Percentiles rank a stretch among this genome's conserved stretches.
These are phyloP conservation scores for Sialis fuliginosa DNA, from an alignment of 2,888 invertebrate species.

Conservation along the genomic window DNA sequence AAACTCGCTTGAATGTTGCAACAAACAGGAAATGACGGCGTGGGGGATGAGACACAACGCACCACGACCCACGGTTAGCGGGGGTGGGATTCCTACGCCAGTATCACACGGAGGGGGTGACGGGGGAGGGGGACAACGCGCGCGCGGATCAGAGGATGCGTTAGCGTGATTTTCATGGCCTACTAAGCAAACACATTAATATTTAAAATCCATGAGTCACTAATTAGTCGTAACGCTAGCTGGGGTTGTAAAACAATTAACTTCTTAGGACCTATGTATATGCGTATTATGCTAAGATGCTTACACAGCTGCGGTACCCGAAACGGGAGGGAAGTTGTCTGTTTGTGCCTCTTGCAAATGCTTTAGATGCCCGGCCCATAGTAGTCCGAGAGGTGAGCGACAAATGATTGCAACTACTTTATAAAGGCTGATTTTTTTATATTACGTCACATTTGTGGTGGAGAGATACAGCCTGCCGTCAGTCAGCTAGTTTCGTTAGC, in stretches of 20 bases:
- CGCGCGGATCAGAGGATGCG: neutral
- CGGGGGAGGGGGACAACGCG: neutral
- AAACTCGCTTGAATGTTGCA: too few relatives aligned
- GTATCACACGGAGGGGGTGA: neutral
- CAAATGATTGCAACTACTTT: too few relatives aligned
- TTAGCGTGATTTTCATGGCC: neutral
- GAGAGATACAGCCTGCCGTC: too few relatives aligned
- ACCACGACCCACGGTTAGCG: neutral
- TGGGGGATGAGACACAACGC: too few relatives aligned
- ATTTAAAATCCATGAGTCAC: constrained; percentile 5
- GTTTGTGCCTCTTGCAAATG: too few relatives aligned
- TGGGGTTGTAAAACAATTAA: constrained; percentile 4
- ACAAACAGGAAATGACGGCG: too few relatives aligned
- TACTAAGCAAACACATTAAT: constrained; percentile 3
- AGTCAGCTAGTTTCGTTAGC: too few relatives aligned
- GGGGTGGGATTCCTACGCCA: neutral
- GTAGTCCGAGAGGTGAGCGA: too few relatives aligned
- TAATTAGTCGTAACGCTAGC: constrained; percentile 3
- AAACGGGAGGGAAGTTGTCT: too few relatives aligned
- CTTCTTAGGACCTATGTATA: neutral
- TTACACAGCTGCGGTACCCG: neutral
- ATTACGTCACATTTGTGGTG: too few relatives aligned
- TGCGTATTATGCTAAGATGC: constrained; percentile 1
- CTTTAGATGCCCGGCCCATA: too few relatives aligned
- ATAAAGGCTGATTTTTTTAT: too few relatives aligned